These are phyloP conservation scores for Anadara kagoshimensis DNA, from an alignment of 1,140 invertebrate species.

Conservation along the genomic window DNA sequence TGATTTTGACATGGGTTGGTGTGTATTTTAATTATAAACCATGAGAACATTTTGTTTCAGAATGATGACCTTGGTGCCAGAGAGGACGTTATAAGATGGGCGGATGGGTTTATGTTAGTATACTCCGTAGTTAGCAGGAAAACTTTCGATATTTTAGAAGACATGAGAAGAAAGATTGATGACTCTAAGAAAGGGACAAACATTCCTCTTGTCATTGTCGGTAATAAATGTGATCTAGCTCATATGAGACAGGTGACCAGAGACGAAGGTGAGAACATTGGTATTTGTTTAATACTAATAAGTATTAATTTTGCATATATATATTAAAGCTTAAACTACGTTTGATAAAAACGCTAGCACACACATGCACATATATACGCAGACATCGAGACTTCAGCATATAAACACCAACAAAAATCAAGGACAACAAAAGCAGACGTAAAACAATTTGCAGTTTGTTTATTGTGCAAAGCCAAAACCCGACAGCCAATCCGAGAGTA, in stretches of 20 bases:
- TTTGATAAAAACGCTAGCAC: background rate
- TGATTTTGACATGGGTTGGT: background rate
- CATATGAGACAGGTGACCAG: slow-evolving; percentile 60
- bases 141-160: slow-evolving; percentile 80
- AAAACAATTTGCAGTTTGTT: no score
- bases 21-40: background rate
- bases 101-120: slow-evolving; percentile 90
- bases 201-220: slow-evolving; percentile 59
- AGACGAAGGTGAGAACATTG: slow-evolving; percentile 54
- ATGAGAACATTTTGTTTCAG: slow-evolving; percentile 23
- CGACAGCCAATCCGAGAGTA: no score
- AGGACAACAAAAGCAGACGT: no score
- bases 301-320: no score
- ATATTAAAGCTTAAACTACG: background rate
- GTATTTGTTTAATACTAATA: background rate
- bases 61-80: slow-evolving; percentile 69
- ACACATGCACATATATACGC: background rate
- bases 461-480: no score
- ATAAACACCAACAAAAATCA: no score
- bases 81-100: slow-evolving; percentile 89
- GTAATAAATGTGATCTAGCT: slow-evolving; percentile 64
- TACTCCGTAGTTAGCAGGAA: slow-evolving; percentile 93
- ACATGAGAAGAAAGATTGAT: slow-evolving; percentile 55
- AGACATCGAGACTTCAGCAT: background rate
- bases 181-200: slow-evolving; percentile 56